Percentiles rank a stretch among this genome's conserved stretches.
Evolutionary conservation across 1,140 invertebrate genomes (phyloP).

Genomic region (Nebria ingens): DNA sequence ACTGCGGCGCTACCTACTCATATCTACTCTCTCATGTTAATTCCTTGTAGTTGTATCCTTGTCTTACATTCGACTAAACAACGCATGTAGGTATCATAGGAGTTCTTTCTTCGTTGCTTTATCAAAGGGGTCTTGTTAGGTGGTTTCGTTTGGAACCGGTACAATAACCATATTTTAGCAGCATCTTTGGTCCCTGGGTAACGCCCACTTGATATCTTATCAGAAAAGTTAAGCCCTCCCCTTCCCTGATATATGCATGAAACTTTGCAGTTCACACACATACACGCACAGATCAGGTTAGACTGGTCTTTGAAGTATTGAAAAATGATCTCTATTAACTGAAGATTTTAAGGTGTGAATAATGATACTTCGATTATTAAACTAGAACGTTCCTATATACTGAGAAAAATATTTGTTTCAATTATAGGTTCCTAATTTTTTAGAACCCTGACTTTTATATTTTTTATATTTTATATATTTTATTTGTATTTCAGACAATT

Average conservation of each 20-base stretch:
- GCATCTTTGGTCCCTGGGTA: neutral
- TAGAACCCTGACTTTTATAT: too few species aligned
- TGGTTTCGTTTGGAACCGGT: neutral
- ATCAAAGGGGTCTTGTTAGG: neutral
- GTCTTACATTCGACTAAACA: too few species aligned
- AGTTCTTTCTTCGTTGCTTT: neutral
- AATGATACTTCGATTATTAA: too few species aligned
- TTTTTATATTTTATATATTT: too few species aligned
- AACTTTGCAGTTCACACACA: neutral
- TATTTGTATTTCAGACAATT: too few species aligned
- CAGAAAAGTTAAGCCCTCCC: neutral
- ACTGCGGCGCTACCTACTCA: neutral
- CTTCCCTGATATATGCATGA: neutral
- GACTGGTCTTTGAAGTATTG: neutral
- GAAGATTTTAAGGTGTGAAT: too few species aligned
- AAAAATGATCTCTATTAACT: too few species aligned
- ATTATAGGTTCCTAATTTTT: too few species aligned
- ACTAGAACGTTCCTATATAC: too few species aligned
- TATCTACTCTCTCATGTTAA: neutral
- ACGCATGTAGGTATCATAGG: neutral
- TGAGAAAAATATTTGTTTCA: too few species aligned
- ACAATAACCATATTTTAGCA: slow-evolving; percentile 4
- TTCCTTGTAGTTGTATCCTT: neutral
- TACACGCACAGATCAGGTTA: neutral
- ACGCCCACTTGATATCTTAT: slow-evolving; percentile 2